Percentiles rank a stretch among this genome's conserved stretches.
Evolutionary conservation across 2,797 vertebrate genomes (phyloP).

Genomic region (Karalla daura): DNA sequence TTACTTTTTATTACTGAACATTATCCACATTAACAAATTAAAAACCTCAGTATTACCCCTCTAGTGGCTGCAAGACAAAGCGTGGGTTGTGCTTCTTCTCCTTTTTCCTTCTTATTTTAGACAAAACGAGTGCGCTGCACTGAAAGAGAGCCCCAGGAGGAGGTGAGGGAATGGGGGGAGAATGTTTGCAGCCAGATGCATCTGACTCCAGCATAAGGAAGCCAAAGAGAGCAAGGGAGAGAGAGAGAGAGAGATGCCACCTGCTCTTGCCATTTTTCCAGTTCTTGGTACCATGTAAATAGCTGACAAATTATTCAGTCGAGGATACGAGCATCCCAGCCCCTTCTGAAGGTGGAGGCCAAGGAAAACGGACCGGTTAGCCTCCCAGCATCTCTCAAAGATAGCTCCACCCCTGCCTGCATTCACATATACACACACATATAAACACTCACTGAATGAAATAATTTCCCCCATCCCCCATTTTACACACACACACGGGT

Average conservation of each 20-base stretch:
- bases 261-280: conserved; percentile 76
- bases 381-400: conserved; percentile 70
- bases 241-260: conserved; percentile 61
- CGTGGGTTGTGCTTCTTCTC: conserved; percentile 57
- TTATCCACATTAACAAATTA: neutral
- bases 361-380: conserved; percentile 65
- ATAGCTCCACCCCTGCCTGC: conserved; percentile 58
- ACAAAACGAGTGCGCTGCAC: conserved; percentile 49
- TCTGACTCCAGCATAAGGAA: conserved; percentile 70
- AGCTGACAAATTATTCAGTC: conserved; percentile 82
- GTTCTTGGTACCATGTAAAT: conserved; percentile 74
- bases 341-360: conserved; percentile 53
- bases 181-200: conserved; percentile 69
- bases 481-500: conserved; percentile 61
- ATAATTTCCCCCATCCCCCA: conserved; percentile 45
- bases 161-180: conserved; percentile 41
- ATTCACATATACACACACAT: conserved; percentile 23
- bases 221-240: conserved; percentile 36
- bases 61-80: neutral
- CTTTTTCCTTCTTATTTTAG: conserved; percentile 61
- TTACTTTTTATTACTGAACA: neutral
- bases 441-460: conserved; percentile 39
- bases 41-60: neutral
- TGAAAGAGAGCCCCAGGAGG: conserved; percentile 56
- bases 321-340: conserved; percentile 59